Evolutionary conservation across 2,888 invertebrate species (phyloP).

Genomic region (Tribolium freemani): DNA sequence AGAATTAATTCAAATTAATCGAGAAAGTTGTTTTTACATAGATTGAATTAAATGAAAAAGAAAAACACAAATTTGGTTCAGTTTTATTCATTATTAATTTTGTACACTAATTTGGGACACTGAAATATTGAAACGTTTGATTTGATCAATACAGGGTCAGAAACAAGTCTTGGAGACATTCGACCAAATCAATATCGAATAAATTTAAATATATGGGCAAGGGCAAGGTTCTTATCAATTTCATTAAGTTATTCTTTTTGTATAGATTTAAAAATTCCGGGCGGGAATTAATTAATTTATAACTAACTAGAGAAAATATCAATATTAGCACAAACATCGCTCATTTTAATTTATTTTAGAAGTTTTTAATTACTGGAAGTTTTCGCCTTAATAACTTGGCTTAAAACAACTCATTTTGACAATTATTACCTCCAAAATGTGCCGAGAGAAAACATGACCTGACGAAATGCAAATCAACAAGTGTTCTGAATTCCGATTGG

Average conservation of each 20-base stretch:
- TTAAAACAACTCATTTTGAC: background rate
- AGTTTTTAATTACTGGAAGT: too few species aligned
- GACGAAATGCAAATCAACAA: slow-evolving; percentile 35
- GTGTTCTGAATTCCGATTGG: slow-evolving; percentile 27
- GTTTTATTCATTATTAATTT: background rate
- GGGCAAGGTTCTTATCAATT: background rate
- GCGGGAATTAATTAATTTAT: too few species aligned
- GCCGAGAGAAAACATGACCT: slow-evolving; percentile 11
- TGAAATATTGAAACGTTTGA: background rate
- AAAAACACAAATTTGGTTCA: too few species aligned
- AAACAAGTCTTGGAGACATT: background rate
- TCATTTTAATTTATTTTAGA: too few species aligned
- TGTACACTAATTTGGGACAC: background rate
- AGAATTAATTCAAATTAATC: slow-evolving; percentile 10
- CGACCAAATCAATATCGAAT: background rate
- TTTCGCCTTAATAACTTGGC: too few species aligned
- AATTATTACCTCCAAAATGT: slow-evolving; percentile 26
- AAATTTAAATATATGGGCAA: background rate
- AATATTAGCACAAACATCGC: too few species aligned
- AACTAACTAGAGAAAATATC: too few species aligned
- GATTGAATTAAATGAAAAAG: background rate
- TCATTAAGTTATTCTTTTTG: too few species aligned
- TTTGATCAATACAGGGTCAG: background rate
- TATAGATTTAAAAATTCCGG: too few species aligned
- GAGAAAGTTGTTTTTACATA: background rate